A percentile compares a stretch with the other conserved stretches of the same genome.
These are phyloP conservation scores for Neodiprion fabricii DNA, from an alignment of 1,140 invertebrate genomes.

Conservation along the genomic window DNA sequence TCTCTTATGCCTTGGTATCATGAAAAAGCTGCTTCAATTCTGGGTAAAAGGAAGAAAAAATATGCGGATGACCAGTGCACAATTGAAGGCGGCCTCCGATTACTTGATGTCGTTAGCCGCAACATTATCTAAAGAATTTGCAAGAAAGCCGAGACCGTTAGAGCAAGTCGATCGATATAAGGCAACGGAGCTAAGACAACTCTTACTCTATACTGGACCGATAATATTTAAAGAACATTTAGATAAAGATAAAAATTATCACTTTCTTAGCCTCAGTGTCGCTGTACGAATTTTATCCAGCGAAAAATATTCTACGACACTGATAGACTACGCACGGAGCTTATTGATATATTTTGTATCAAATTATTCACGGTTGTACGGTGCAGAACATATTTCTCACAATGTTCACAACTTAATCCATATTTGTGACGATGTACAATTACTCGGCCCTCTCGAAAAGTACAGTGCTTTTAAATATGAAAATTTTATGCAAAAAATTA, in stretches of 20 bases:
- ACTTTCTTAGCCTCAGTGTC: too few species aligned
- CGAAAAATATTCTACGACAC: too few species aligned
- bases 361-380: not conserved
- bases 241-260: not conserved
- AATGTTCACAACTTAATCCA: not conserved
- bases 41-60: slow-evolving; percentile 39
- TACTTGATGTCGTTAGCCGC: not conserved
- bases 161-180: slow-evolving; percentile 44
- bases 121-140: slow-evolving; percentile 43
- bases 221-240: slow-evolving; percentile 34
- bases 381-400: too few species aligned
- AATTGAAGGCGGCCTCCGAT: slow-evolving; percentile 7
- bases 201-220: slow-evolving; percentile 52
- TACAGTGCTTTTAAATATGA: too few species aligned
- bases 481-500: too few species aligned
- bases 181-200: slow-evolving; percentile 52
- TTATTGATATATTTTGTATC: too few species aligned
- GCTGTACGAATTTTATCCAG: too few species aligned
- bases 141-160: slow-evolving; percentile 30
- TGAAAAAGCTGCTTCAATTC: not conserved
- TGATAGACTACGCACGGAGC: too few species aligned
- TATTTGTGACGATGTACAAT: too few species aligned
- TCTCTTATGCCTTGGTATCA: slow-evolving; percentile 41
- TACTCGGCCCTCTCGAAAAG: too few species aligned
- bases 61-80: slow-evolving; percentile 4